Conservation (phyloP, 2,888 invertebrate genomes). For the Agapostemon virescens region DNA sequence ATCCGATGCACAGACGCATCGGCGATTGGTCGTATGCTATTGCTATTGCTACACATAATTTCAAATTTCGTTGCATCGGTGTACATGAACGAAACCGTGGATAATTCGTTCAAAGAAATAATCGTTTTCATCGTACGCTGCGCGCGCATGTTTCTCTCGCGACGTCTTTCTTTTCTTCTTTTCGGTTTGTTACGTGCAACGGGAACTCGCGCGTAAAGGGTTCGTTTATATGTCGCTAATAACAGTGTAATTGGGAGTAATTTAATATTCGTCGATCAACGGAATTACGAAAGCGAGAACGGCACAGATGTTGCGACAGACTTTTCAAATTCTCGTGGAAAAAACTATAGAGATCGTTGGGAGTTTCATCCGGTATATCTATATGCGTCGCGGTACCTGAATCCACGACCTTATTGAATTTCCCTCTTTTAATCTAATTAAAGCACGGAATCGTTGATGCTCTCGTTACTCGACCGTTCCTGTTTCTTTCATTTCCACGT, state of each 20-base stretch:
- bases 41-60: constrained; percentile 34
- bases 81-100: background rate
- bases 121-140: background rate
- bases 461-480: background rate
- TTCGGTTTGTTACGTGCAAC: constrained; percentile 7
- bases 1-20: constrained; percentile 23
- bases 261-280: constrained; percentile 38
- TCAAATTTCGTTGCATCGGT: constrained; percentile 33
- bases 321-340: background rate
- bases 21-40: constrained; percentile 40
- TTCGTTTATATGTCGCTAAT: constrained; percentile 34
- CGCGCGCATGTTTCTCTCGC: too few relatives aligned
- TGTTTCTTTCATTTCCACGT: background rate
- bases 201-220: background rate
- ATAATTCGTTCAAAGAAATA: background rate
- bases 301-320: background rate
- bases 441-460: background rate
- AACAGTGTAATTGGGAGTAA: constrained; percentile 55
- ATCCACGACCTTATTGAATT: constrained; percentile 2
- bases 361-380: background rate
- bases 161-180: too few relatives aligned
- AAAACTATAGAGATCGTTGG: background rate
- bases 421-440: background rate
- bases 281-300: background rate
- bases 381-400: background rate